These are phyloP conservation scores for Aromia moschata DNA, from an alignment of 2,888 invertebrate species.

Conservation along the genomic window DNA sequence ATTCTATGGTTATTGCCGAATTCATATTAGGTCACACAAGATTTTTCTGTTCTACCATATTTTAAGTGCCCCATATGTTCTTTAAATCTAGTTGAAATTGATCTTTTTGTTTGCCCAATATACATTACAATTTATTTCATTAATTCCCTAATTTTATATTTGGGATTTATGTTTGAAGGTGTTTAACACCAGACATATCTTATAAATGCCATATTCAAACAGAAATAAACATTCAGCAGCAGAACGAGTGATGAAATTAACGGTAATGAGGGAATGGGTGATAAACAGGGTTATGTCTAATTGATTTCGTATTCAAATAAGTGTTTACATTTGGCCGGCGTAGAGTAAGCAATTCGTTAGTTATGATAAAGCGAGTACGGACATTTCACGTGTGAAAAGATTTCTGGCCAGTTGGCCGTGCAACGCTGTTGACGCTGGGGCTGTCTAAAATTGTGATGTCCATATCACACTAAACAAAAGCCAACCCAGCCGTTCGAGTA, in stretches of 20 bases:
- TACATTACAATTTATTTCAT: too few relatives aligned
- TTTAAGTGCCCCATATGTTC: too few relatives aligned
- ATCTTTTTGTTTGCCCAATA: too few relatives aligned
- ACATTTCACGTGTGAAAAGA: constrained; percentile 50
- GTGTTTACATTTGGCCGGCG: constrained; percentile 57
- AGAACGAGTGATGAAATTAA: constrained; percentile 29
- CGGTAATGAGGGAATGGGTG: constrained; percentile 36
- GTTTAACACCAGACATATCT: too few relatives aligned
- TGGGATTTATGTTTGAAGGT: too few relatives aligned
- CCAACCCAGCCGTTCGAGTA: too few relatives aligned
- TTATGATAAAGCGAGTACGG: constrained; percentile 55
- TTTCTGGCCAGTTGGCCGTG: constrained; percentile 48
- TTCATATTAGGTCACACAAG: too few relatives aligned
- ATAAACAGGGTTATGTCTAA: constrained; percentile 42
- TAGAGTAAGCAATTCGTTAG: constrained; percentile 60
- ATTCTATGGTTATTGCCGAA: too few relatives aligned
- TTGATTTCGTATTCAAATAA: constrained; percentile 57
- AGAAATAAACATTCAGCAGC: constrained; percentile 10
- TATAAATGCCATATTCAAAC: too few relatives aligned
- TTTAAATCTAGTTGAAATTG: too few relatives aligned
- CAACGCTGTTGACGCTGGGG: constrained; percentile 35
- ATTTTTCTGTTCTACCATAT: too few relatives aligned
- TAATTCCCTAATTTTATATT: too few relatives aligned
- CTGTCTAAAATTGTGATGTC: constrained; percentile 39
- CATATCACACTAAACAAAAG: constrained; percentile 32